Conservation (phyloP, 2,888 invertebrate species). For the Resseliella maxima region DNA sequence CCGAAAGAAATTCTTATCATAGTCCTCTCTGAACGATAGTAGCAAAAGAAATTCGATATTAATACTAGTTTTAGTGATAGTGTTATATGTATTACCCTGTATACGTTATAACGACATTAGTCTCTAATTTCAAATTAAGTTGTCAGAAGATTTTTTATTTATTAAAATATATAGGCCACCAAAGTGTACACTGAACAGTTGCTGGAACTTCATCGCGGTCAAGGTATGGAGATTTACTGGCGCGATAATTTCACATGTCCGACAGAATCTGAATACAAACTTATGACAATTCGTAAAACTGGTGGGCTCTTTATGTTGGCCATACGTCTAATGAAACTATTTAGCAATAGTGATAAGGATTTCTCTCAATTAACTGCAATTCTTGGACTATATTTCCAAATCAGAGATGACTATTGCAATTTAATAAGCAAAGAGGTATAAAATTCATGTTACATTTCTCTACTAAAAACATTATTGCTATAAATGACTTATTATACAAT, state of each 20-base stretch:
- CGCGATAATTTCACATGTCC: constrained; percentile 95
- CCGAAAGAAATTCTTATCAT: too few species aligned
- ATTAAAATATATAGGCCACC: constrained; percentile 70
- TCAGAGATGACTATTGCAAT: constrained; percentile 95
- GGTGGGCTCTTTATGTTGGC: constrained; percentile 97
- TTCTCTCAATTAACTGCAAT: constrained; percentile 86
- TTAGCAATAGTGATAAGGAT: constrained; percentile 87
- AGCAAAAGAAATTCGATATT: too few species aligned
- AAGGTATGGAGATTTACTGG: constrained; percentile 99
- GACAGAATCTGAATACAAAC: constrained; percentile 89
- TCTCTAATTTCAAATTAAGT: too few species aligned
- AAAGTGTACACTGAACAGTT: constrained; percentile 89
- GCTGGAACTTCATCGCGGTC: constrained; percentile 93
- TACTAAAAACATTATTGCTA: too few species aligned
- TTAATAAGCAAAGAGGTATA: constrained; percentile 77
- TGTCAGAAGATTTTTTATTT: too few species aligned
- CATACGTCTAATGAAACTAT: constrained; percentile 93
- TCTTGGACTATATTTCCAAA: constrained; percentile 95
- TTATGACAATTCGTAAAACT: constrained; percentile 95
- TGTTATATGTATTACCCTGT: too few species aligned
- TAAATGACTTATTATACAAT: too few species aligned
- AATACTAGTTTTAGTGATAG: too few species aligned
- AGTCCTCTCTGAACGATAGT: too few species aligned
- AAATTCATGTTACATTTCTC: too few species aligned
- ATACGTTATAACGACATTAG: too few species aligned